phyloP scores from a whole-genome alignment of 1,140 invertebrate genomes.

The Wiebesia pumilae region DNA sequence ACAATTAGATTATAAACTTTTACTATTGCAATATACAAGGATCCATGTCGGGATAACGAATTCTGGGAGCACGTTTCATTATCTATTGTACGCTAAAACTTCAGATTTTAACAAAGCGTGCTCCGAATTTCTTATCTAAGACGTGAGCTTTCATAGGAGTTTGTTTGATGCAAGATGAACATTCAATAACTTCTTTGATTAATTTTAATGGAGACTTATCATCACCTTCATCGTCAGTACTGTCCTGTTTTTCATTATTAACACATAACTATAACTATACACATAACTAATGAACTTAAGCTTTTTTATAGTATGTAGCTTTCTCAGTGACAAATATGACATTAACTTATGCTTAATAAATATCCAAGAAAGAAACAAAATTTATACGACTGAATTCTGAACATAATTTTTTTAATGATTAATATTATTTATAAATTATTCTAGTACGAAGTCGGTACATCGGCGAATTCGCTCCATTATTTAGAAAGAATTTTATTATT shows the following conservation, averaged over 20 bases:
- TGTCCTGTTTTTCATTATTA: background rate
- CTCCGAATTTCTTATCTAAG: constrained; percentile 19
- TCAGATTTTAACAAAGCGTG: constrained; percentile 47
- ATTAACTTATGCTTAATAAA: no score
- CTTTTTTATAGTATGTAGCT: background rate
- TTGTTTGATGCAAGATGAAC: constrained; percentile 4
- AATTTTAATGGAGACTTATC: constrained; percentile 28
- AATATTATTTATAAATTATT: no score
- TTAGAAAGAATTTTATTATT: no score
- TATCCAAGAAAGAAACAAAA: no score
- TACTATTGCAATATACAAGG: constrained; percentile 18
- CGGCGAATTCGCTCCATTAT: no score
- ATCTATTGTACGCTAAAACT: constrained; percentile 32
- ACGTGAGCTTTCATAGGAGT: constrained; percentile 1
- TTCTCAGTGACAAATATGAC: no score
- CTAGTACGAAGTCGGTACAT: no score
- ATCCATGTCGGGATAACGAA: constrained; percentile 32
- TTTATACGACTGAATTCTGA: no score
- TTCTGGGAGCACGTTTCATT: constrained; percentile 41
- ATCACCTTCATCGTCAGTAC: background rate
- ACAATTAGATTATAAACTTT: constrained; percentile 48
- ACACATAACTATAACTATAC: background rate
- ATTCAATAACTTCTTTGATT: constrained; percentile 40
- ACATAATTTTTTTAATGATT: no score
- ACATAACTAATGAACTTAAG: background rate